These are phyloP conservation scores for Stercorarius parasiticus DNA, from an alignment of 2,113 vertebrate species.

Conservation along the genomic window DNA sequence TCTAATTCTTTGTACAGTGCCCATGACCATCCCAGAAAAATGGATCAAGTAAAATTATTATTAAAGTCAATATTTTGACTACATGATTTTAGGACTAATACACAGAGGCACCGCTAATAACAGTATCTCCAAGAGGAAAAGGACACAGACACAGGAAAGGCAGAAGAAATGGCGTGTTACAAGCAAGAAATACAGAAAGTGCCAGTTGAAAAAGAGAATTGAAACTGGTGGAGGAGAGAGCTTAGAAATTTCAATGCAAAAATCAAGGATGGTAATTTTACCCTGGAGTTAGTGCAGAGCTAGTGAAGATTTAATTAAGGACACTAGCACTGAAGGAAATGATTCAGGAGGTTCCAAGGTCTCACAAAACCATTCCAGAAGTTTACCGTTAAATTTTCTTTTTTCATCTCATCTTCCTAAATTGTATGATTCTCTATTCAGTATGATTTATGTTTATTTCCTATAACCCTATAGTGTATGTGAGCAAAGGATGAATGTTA, in stretches of 20 bases:
- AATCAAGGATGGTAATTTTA: neutral
- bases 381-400: neutral
- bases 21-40: neutral
- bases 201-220: neutral
- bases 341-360: neutral
- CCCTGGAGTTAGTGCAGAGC: neutral
- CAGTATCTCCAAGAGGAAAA: neutral
- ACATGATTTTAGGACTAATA: neutral
- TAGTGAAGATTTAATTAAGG: neutral
- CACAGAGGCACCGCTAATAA: neutral
- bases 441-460: slow-evolving; percentile 30
- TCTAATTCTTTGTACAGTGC: neutral
- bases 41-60: neutral
- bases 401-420: neutral
- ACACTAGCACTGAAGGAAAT: neutral
- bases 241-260: neutral
- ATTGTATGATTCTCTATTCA: neutral
- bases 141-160: neutral
- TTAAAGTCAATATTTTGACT: neutral
- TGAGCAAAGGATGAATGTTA: neutral
- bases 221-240: neutral
- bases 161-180: neutral
- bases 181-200: neutral
- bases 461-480: neutral
- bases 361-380: neutral